A percentile compares a stretch with the other conserved stretches of the same genome.
Evolutionary conservation across 2,888 invertebrate species (phyloP).

Genomic region (Pristionchus arcanus): DNA sequence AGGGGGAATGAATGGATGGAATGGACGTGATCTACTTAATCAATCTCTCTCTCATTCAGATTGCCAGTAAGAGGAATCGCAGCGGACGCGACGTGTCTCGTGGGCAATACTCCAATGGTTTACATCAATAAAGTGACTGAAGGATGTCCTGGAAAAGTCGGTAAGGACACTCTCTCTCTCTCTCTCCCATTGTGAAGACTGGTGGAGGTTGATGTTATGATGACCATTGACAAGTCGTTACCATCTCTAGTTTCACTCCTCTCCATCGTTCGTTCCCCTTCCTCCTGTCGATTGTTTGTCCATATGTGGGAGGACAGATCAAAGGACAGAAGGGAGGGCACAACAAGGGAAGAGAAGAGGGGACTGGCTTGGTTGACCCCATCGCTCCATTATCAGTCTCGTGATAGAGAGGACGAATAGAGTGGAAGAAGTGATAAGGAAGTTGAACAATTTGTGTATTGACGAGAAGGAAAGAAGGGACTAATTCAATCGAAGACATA

Average conservation of each 20-base stretch:
- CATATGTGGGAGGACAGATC: background rate
- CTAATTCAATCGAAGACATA: background rate
- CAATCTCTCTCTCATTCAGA: conserved; percentile 1
- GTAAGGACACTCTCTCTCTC: conserved; percentile 56
- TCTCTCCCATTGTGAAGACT: background rate
- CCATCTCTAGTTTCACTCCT: conserved; percentile 17
- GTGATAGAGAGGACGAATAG: conserved; percentile 2
- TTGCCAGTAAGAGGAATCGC: conserved; percentile 67
- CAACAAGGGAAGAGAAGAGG: background rate
- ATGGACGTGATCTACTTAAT: background rate
- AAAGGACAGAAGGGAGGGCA: background rate
- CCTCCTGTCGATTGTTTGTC: background rate
- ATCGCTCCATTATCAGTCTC: conserved; percentile 25
- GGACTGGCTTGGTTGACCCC: background rate
- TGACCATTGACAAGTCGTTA: background rate
- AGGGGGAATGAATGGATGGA: background rate
- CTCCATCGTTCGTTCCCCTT: background rate
- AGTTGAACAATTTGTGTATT: background rate
- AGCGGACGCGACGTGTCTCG: conserved; percentile 67
- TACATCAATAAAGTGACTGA: conserved; percentile 71
- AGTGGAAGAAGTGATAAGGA: conserved; percentile 20
- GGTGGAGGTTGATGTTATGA: no score
- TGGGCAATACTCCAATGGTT: conserved; percentile 78
- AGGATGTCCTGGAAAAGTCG: conserved; percentile 71
- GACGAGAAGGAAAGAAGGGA: background rate